A percentile compares a stretch with the other conserved stretches of the same genome.
Evolutionary conservation across 23 tunicate genomes (phyloP).

Genomic region (Styela clava): DNA sequence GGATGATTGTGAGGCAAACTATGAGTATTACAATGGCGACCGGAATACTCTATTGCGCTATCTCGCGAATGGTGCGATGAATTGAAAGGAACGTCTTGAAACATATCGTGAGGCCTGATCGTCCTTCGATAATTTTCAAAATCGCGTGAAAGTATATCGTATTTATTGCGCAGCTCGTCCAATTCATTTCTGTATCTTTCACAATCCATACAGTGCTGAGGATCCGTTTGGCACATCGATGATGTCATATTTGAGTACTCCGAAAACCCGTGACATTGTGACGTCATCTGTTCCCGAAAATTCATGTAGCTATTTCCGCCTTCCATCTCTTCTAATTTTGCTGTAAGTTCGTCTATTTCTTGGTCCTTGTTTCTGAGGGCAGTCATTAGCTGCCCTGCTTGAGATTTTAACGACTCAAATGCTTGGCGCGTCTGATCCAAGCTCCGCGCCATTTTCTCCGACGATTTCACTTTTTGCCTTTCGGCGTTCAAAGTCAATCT

Average conservation of each 20-base stretch:
- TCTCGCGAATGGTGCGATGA: background rate
- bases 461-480: slow-evolving; percentile 15
- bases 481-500: slow-evolving; percentile 13
- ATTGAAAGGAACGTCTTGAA: background rate
- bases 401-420: slow-evolving; percentile 22
- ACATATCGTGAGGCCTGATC: no score
- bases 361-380: slow-evolving; percentile 7
- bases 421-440: slow-evolving; percentile 21
- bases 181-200: background rate
- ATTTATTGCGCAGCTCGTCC: background rate
- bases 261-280: background rate
- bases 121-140: slow-evolving; percentile 18
- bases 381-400: slow-evolving; percentile 12
- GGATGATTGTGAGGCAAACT: slow-evolving; percentile 7
- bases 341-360: background rate
- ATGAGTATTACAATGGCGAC: background rate
- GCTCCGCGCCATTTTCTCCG: background rate
- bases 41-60: background rate
- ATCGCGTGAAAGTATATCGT: background rate
- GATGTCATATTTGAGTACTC: background rate
- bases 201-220: slow-evolving; percentile 13
- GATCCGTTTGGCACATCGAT: background rate
- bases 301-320: background rate
- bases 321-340: background rate
- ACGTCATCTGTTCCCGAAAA: background rate